A percentile compares a stretch with the other conserved stretches of the same genome.
Conservation (phyloP, 2,888 invertebrate species). For the Melolontha melolontha region DNA sequence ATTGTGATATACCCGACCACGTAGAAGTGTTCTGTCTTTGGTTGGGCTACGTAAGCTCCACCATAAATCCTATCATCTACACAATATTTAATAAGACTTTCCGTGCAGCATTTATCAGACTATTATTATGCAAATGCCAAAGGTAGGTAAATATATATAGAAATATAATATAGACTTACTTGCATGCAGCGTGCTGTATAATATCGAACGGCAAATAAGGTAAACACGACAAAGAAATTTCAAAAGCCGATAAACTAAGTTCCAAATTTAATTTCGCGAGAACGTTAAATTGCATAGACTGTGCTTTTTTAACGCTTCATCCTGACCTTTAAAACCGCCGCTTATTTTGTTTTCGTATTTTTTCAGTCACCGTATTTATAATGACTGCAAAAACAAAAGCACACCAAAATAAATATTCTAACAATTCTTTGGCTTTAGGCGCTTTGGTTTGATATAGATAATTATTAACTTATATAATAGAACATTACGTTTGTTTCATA, state of each 20-base stretch:
- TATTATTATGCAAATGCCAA: constrained; percentile 81
- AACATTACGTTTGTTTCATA: too few species aligned
- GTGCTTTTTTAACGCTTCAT: background rate
- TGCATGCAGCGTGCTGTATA: background rate
- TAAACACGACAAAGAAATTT: constrained; percentile 24
- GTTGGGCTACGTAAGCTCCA: constrained; percentile 93
- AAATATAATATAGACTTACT: background rate
- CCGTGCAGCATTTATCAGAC: constrained; percentile 84
- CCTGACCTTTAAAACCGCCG: constrained; percentile 6
- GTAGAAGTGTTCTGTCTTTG: constrained; percentile 87
- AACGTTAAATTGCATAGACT: constrained; percentile 11
- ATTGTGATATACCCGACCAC: constrained; percentile 80
- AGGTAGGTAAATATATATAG: constrained; percentile 67
- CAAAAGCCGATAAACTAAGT: constrained; percentile 8
- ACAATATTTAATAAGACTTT: constrained; percentile 93
- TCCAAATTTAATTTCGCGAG: constrained; percentile 26
- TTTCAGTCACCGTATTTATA: background rate
- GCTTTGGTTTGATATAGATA: too few species aligned
- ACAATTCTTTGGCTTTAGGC: too few species aligned
- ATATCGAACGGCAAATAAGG: background rate
- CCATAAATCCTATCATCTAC: constrained; percentile 94
- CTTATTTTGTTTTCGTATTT: background rate
- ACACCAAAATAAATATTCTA: too few species aligned
- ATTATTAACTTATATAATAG: too few species aligned
- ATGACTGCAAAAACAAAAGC: background rate